Conservation (phyloP, 2,797 vertebrate genomes). For the Champsocephalus gunnari region DNA sequence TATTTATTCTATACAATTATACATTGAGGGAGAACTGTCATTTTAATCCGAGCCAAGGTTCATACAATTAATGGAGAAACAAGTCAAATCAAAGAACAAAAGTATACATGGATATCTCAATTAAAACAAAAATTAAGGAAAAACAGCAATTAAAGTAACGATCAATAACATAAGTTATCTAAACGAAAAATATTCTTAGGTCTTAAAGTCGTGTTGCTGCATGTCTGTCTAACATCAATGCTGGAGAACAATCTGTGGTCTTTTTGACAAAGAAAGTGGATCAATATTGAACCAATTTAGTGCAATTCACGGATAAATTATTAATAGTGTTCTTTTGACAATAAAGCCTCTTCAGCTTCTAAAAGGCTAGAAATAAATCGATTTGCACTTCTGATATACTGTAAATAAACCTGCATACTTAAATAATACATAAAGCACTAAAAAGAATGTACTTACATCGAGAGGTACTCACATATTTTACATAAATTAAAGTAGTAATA, state of each 20-base stretch:
- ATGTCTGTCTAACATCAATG: not conserved
- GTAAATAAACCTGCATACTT: conserved; percentile 17
- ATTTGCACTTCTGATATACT: conserved; percentile 4
- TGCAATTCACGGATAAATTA: conserved; percentile 89
- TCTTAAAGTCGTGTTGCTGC: too few relatives aligned
- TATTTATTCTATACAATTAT: too few relatives aligned
- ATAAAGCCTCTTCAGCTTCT: conserved; percentile 11
- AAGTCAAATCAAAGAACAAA: too few relatives aligned
- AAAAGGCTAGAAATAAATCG: conserved; percentile 1
- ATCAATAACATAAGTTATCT: too few relatives aligned
- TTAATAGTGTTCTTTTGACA: conserved; percentile 74
- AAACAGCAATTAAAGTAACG: too few relatives aligned
- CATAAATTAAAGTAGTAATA: too few relatives aligned
- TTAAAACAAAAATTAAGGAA: too few relatives aligned
- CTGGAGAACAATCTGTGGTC: conserved; percentile 12
- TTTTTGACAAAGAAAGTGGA: conserved; percentile 48
- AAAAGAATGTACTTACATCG: not conserved
- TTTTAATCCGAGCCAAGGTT: too few relatives aligned
- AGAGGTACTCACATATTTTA: too few relatives aligned
- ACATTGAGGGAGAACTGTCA: too few relatives aligned
- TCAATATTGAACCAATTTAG: conserved; percentile 82
- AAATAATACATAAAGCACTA: not conserved
- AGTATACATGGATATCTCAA: too few relatives aligned
- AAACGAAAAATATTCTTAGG: not conserved
- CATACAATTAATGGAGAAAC: too few relatives aligned